phyloP scores from a whole-genome alignment of 2,113 vertebrate species.

The Asarcornis scutulata region DNA sequence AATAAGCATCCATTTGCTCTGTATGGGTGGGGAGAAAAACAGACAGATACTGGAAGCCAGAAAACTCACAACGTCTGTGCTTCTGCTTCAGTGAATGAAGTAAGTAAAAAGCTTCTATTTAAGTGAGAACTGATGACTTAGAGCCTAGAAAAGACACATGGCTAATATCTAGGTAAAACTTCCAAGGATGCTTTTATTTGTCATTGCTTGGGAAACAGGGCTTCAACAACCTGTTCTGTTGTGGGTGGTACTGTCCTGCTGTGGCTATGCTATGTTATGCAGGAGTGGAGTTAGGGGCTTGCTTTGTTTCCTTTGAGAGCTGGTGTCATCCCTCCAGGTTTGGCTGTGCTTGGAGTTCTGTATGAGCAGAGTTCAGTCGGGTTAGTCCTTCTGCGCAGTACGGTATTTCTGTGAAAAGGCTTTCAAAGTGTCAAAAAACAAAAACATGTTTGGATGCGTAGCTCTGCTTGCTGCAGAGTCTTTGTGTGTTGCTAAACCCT shows the following conservation, averaged over 20 bases:
- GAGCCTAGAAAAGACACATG: accelerated
- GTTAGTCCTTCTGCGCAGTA: not conserved
- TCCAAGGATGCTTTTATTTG: not conserved
- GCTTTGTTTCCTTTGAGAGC: not conserved
- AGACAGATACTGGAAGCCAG: slow-evolving; percentile 84
- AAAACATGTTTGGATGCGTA: not conserved
- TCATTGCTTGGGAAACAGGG: not conserved
- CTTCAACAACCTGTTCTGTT: not conserved
- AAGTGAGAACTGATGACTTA: not conserved
- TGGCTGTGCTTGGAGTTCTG: not conserved
- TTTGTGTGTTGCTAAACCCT: not conserved
- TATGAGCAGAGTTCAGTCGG: not conserved
- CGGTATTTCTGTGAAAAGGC: not conserved
- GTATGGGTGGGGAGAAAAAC: slow-evolving; percentile 90
- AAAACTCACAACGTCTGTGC: slow-evolving; percentile 93
- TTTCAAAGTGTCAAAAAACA: not conserved
- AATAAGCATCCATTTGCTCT: slow-evolving; percentile 89
- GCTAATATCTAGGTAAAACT: not conserved
- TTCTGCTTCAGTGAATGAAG: slow-evolving; percentile 85
- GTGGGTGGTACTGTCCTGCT: not conserved
- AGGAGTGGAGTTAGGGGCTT: not conserved
- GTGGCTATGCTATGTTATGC: not conserved
- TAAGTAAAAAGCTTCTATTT: slow-evolving; percentile 54
- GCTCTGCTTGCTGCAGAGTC: not conserved
- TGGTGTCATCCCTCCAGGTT: not conserved